Conservation (phyloP, 2,888 invertebrate species). For the Oxytorus armatus region DNA sequence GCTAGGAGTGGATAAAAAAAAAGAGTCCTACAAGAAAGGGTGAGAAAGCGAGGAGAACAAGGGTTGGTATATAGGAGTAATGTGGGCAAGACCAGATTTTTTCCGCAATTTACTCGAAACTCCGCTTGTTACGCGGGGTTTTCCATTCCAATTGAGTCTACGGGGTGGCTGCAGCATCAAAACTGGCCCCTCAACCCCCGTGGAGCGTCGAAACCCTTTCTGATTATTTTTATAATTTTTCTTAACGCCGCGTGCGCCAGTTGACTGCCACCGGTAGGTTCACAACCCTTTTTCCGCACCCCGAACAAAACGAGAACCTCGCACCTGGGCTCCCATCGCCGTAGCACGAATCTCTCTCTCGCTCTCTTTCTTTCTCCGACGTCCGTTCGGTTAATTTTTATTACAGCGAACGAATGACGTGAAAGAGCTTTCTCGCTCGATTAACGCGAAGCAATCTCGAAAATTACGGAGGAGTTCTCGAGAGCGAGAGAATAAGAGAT, state of each 20-base stretch:
- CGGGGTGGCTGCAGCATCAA: slow-evolving; percentile 33
- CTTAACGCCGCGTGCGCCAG: slow-evolving; percentile 74
- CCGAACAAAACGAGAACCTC: slow-evolving; percentile 73
- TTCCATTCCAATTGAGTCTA: slow-evolving; percentile 81
- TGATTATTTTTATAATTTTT: slow-evolving; percentile 83
- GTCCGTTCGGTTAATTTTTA: slow-evolving; percentile 79
- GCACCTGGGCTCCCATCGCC: slow-evolving; percentile 71
- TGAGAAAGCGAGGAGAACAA: slow-evolving; percentile 38
- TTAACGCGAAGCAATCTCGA: slow-evolving; percentile 78
- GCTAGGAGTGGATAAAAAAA: slow-evolving; percentile 47
- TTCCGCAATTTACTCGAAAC: slow-evolving; percentile 80
- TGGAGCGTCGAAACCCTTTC: slow-evolving; percentile 71
- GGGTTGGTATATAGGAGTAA: slow-evolving; percentile 19
- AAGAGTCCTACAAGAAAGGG: slow-evolving; percentile 42
- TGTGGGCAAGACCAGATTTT: slow-evolving; percentile 67
- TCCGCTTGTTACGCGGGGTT: slow-evolving; percentile 81
- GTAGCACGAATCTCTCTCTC: slow-evolving; percentile 68
- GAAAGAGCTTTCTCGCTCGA: slow-evolving; percentile 79
- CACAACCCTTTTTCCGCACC: slow-evolving; percentile 76
- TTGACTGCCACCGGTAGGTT: slow-evolving; percentile 52
- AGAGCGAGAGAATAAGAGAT: slow-evolving; percentile 15
- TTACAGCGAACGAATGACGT: slow-evolving; percentile 80
- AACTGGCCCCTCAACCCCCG: slow-evolving; percentile 67
- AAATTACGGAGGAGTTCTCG: slow-evolving; percentile 11
- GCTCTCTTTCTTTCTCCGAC: not conserved